A percentile compares a stretch with the other conserved stretches of the same genome.
phyloP scores from a whole-genome alignment of 2,888 invertebrate species.

The Desoria tigrina region DNA sequence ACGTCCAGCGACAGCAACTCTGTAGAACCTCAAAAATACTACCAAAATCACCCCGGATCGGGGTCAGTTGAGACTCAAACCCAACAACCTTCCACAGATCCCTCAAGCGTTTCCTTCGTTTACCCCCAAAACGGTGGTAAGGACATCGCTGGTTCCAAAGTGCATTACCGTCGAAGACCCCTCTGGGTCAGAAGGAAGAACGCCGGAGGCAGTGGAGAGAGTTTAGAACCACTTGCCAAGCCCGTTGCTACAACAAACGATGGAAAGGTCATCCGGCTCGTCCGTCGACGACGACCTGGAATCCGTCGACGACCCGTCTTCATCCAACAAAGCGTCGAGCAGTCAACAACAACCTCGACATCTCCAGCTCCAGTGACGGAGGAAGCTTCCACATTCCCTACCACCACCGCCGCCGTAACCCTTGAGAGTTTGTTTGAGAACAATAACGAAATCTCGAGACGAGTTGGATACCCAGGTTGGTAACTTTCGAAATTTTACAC shows the following conservation, averaged over 20 bases:
- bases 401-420: constrained; percentile 31
- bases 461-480: constrained; percentile 48
- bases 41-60: not conserved
- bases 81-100: not conserved
- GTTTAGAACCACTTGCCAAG: constrained; percentile 18
- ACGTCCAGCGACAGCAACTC: not conserved
- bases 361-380: constrained; percentile 16
- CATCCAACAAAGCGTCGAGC: constrained; percentile 31
- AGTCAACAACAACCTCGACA: constrained; percentile 5
- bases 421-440: constrained; percentile 46
- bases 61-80: not conserved
- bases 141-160: constrained; percentile 19
- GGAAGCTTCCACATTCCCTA: not conserved
- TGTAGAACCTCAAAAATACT: constrained; percentile 8
- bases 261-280: constrained; percentile 46
- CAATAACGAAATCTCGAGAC: constrained; percentile 37
- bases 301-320: constrained; percentile 32
- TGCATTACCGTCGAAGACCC: constrained; percentile 35
- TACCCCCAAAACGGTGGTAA: constrained; percentile 26
- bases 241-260: constrained; percentile 21
- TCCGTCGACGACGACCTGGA: constrained; percentile 41
- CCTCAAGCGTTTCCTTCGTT: constrained; percentile 29
- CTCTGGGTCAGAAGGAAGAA: constrained; percentile 42
- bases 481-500: too few relatives aligned
- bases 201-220: constrained; percentile 13